Base-by-base conservation (phyloP, 2,888 invertebrate species). In the Eucera pruinosa region DNA sequence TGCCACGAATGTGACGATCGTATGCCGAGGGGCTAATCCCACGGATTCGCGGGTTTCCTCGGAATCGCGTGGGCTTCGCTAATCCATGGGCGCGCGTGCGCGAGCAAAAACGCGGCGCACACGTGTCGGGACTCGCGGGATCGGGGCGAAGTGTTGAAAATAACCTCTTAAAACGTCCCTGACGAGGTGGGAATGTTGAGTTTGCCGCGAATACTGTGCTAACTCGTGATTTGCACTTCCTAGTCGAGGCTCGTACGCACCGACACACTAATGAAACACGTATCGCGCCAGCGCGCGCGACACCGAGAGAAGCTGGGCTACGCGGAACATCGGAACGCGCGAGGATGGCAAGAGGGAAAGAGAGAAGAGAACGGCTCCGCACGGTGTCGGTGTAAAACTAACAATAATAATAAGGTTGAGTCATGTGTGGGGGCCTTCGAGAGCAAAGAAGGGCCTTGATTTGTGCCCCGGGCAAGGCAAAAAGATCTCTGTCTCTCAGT, bases 391-490 rank as follows among this genome's bases (percentile, higher is more conserved):
- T 83, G 83, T 82, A 87, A 87, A 87, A 89, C 84, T 81, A 82
- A 86, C 83, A 85, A 87, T 88, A 88, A 89, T 89, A 88, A 90
- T 89, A 87, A 89, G 87, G 86, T 89, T 91, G 92, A 91, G 88
- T 92, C 91, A 92, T 86, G 87, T 86, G 87, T 75, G 80, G 80
- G 78, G 87, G 90, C 91, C 91, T 91, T 90, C 85, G 79, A 86
- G 87, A 86, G 4, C 78, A 80, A 86, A 83, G 86, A 87, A 87
- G 91, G 90, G 87, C 91, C 91, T 92, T 91, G 91, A 85, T 89
- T 87, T 73, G 83, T 86, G 90, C 92, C 91, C 88, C 89, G 88
- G 90, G 90, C 91, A 91, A 91, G 90, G 91, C 88, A 87, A 88
- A n/a, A n/a, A 86, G 84, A 89, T 87, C 84, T 83, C 86, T 81